Evolutionary conservation across 2,888 invertebrate species (phyloP).

Genomic region (Diploptera punctata): DNA sequence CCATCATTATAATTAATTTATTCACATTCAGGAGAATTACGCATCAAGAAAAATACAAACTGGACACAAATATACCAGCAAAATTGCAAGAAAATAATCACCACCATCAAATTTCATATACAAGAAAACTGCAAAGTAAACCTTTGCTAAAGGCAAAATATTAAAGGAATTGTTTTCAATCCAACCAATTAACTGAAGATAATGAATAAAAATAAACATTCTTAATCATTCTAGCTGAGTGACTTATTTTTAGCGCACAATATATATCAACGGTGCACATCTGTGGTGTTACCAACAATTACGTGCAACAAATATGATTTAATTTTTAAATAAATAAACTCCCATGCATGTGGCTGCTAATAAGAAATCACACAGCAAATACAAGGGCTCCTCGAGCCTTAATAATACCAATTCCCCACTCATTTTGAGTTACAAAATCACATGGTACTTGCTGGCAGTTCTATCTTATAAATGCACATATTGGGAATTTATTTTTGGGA

Average conservation of each 20-base stretch:
- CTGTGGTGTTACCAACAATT: not conserved
- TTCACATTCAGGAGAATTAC: constrained; percentile 30
- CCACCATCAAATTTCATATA: not conserved
- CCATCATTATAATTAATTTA: constrained; percentile 32
- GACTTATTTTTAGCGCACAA: not conserved
- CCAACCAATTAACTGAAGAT: not conserved
- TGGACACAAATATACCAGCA: constrained; percentile 22
- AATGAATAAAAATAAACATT: not conserved
- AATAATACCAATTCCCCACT: not conserved
- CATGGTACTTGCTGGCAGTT: not conserved
- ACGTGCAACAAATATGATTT: constrained; percentile 15
- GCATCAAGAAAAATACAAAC: constrained; percentile 29
- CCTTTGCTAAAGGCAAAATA: constrained; percentile 20
- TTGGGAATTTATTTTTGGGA: constrained; percentile 16
- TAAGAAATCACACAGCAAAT: constrained; percentile 14
- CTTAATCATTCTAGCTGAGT: not conserved
- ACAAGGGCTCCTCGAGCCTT: constrained; percentile 13
- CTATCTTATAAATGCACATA: constrained; percentile 28
- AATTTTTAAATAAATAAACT: constrained; percentile 25
- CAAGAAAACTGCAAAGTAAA: constrained; percentile 16
- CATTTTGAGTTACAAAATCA: not conserved
- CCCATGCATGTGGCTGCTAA: constrained; percentile 11
- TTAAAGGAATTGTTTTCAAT: not conserved
- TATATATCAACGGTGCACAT: not conserved
- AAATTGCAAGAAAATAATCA: constrained; percentile 12